These are phyloP conservation scores for Phrynosoma platyrhinos DNA, from an alignment of 2,113 vertebrate species.

Conservation along the genomic window DNA sequence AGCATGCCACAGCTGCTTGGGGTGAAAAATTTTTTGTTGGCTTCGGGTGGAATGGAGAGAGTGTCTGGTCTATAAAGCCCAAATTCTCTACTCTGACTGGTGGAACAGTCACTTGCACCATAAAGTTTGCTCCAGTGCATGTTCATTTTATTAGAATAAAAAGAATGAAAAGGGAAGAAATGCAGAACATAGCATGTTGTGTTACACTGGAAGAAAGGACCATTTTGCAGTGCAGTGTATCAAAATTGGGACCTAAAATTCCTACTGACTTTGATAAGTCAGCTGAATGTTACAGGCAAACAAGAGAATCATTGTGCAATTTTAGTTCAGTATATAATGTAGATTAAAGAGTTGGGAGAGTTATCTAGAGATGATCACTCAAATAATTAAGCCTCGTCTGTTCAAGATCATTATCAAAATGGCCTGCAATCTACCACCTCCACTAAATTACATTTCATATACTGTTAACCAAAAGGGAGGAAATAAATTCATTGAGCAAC, in stretches of 20 bases:
- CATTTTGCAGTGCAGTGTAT: neutral
- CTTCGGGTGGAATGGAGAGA: neutral
- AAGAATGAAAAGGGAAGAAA: neutral
- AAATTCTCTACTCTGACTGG: neutral
- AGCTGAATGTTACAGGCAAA: neutral
- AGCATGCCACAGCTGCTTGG: neutral
- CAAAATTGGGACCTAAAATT: neutral
- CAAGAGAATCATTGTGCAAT: neutral
- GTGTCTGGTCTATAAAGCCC: neutral
- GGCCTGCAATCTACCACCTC: neutral
- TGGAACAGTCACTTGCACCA: neutral
- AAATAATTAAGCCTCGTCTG: neutral
- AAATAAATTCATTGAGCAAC: neutral
- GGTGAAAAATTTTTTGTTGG: neutral
- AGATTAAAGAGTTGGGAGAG: too few species aligned
- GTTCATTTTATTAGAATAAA: neutral
- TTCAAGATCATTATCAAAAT: neutral
- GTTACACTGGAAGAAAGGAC: neutral
- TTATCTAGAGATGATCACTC: neutral
- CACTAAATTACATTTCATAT: neutral
- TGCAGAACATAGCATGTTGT: neutral
- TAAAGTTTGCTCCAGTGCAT: neutral
- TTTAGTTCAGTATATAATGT: neutral
- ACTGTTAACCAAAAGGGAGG: neutral
- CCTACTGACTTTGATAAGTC: neutral